These are phyloP conservation scores for Drosophila colorata DNA, from an alignment of 2,888 invertebrate genomes.

Conservation along the genomic window DNA sequence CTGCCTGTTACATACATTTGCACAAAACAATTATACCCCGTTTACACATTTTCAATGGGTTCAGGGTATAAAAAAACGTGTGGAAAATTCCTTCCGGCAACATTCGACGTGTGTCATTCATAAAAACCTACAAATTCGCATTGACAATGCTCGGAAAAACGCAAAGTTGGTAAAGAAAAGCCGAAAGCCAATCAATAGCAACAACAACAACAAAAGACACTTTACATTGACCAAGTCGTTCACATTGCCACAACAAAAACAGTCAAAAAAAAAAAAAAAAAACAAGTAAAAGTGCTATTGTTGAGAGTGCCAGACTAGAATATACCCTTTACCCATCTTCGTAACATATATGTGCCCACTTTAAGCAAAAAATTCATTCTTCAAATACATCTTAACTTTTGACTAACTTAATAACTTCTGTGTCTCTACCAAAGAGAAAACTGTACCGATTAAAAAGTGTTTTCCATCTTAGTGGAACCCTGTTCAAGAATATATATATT, in stretches of 20 bases:
- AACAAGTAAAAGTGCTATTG: background rate
- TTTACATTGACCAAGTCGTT: conserved; percentile 53
- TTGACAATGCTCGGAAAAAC: conserved; percentile 24
- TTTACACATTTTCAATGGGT: too few relatives aligned
- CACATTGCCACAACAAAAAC: conserved; percentile 38
- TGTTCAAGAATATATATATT: background rate
- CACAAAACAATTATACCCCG: too few relatives aligned
- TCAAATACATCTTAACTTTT: too few relatives aligned
- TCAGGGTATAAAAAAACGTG: conserved; percentile 7
- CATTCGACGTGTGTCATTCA: conserved; percentile 67
- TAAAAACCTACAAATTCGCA: conserved; percentile 26
- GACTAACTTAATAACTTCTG: too few relatives aligned
- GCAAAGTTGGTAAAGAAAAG: conserved; percentile 27
- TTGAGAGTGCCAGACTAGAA: background rate
- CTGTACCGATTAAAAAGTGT: too few relatives aligned
- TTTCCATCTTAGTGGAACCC: too few relatives aligned
- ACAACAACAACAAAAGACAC: conserved; percentile 27
- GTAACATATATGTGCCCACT: too few relatives aligned
- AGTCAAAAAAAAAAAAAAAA: background rate
- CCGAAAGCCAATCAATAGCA: conserved; percentile 38
- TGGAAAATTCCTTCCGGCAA: conserved; percentile 65
- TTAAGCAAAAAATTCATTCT: too few relatives aligned
- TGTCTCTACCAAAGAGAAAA: too few relatives aligned
- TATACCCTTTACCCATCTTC: background rate
- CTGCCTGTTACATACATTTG: too few relatives aligned